Evolutionary conservation across 2,113 vertebrate species (phyloP).

Genomic region (Hippocampus abdominalis): DNA sequence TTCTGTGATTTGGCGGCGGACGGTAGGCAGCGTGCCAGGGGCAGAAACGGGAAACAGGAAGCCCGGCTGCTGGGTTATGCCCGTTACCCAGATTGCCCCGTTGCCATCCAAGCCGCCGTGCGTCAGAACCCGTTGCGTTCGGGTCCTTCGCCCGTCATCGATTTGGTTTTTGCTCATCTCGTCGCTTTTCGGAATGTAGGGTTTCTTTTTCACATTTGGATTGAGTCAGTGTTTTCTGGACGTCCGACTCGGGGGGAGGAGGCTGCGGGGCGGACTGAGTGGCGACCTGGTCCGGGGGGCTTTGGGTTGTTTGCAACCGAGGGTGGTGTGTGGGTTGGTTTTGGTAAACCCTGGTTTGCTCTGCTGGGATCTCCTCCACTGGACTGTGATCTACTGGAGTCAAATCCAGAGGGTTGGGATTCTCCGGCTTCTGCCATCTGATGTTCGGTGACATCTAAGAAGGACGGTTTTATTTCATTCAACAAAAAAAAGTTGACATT

Average conservation of each 20-base stretch:
- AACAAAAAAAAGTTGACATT: not conserved
- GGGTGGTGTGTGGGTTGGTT: conserved; percentile 36
- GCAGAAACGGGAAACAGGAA: conserved; percentile 58
- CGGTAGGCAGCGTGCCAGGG: conserved; percentile 25
- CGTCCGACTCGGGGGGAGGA: conserved; percentile 1
- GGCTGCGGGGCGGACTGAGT: not conserved
- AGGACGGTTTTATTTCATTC: conserved; percentile 8
- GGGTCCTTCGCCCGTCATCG: conserved; percentile 30
- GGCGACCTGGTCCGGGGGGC: conserved; percentile 11
- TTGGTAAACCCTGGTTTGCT: conserved; percentile 67
- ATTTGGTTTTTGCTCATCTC: conserved; percentile 45
- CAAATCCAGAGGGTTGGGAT: conserved; percentile 35
- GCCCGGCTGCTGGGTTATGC: conserved; percentile 59
- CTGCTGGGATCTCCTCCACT: conserved; percentile 56
- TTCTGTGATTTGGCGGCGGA: conserved; percentile 59
- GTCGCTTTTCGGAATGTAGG: not conserved
- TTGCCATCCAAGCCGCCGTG: conserved; percentile 39
- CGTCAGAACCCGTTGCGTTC: conserved; percentile 17
- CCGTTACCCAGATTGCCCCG: conserved; percentile 56
- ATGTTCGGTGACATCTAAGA: conserved; percentile 21
- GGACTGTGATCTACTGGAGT: conserved; percentile 51
- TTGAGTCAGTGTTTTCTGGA: conserved; percentile 22
- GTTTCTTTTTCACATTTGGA: conserved; percentile 24
- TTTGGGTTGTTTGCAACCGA: conserved; percentile 19
- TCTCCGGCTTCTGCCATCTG: conserved; percentile 33